These are phyloP conservation scores for Cebidichthys violaceus DNA, from an alignment of 2,113 vertebrate species.

Conservation along the genomic window DNA sequence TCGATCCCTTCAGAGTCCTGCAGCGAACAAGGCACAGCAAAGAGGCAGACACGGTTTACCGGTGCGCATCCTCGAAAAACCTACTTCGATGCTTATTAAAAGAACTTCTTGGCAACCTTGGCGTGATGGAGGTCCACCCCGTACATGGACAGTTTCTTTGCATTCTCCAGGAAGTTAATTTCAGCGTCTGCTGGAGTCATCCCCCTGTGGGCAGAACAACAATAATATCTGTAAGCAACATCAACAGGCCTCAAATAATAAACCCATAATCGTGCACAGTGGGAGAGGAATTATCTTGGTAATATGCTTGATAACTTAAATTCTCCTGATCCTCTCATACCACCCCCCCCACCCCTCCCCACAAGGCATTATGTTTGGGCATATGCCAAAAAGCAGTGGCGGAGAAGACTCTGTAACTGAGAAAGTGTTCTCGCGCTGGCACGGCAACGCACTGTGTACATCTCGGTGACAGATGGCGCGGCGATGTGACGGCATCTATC, in stretches of 20 bases:
- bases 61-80: not conserved
- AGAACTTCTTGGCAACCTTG: slow-evolving; percentile 86
- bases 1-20: slow-evolving; percentile 99
- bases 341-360: not conserved
- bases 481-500: slow-evolving; percentile 39
- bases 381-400: slow-evolving; percentile 25
- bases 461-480: slow-evolving; percentile 48
- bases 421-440: slow-evolving; percentile 25
- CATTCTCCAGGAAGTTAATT: slow-evolving; percentile 98
- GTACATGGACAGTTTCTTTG: slow-evolving; percentile 99
- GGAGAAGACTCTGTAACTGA: slow-evolving; percentile 31
- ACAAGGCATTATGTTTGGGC: slow-evolving; percentile 10
- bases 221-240: slow-evolving; percentile 48
- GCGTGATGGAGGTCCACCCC: slow-evolving; percentile 98
- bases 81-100: not conserved
- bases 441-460: slow-evolving; percentile 17
- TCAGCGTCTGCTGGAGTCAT: slow-evolving; percentile 98
- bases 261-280: slow-evolving; percentile 30
- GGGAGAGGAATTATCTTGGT: slow-evolving; percentile 20
- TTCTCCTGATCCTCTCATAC: slow-evolving; percentile 1
- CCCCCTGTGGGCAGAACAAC: slow-evolving; percentile 83
- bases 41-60: not conserved
- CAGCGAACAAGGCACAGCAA: slow-evolving; percentile 10
- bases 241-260: slow-evolving; percentile 44
- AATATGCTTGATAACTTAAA: slow-evolving; percentile 39